Conservation (phyloP, 1,140 invertebrate species). For the Hyles vespertilio region DNA sequence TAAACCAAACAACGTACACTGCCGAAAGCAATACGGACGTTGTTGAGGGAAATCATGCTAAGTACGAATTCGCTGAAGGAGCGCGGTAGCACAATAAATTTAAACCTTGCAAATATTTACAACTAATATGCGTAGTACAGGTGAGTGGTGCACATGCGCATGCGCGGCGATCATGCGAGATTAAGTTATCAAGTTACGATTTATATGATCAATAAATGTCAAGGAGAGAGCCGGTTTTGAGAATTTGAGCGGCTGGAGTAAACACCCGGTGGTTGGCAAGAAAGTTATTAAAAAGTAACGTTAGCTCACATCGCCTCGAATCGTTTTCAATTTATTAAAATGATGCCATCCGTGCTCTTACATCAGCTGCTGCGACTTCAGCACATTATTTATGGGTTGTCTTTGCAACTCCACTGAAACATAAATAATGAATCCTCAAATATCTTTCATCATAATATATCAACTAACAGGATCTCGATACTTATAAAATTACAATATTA, state of each 20-base stretch:
- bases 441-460: no score
- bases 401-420: no score
- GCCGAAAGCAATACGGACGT: no score
- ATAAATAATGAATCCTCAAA: no score
- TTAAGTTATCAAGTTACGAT: constrained; percentile 45
- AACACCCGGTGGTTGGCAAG: constrained; percentile 20
- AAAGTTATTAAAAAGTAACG: constrained; percentile 38
- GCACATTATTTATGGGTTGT: no score
- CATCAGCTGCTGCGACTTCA: constrained; percentile 12
- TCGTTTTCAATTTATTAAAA: constrained; percentile 30
- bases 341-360: constrained; percentile 13
- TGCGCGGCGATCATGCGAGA: constrained; percentile 23
- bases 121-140: constrained; percentile 4
- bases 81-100: background rate
- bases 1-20: no score
- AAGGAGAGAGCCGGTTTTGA: constrained; percentile 15
- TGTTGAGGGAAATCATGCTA: no score
- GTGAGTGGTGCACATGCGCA: constrained; percentile 13
- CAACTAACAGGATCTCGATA: no score
- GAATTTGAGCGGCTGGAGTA: constrained; percentile 6
- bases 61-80: no score
- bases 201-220: constrained; percentile 38
- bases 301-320: constrained; percentile 22
- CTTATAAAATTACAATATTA: no score
- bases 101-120: background rate